These are phyloP conservation scores for Rhabdornis inornatus DNA, from an alignment of 2,113 vertebrate genomes.

Conservation along the genomic window DNA sequence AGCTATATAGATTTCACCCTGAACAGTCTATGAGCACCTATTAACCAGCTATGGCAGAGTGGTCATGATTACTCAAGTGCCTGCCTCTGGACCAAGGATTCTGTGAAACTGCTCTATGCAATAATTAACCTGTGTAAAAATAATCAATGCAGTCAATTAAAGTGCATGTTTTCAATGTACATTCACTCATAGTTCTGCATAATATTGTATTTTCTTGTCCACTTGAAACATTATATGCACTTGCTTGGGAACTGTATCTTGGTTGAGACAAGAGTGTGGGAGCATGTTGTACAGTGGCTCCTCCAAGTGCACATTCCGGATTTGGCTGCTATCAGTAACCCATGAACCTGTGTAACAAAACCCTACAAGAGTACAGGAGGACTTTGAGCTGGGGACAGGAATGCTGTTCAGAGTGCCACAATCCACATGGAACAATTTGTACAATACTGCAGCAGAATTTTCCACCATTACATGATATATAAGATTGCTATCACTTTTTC, in stretches of 20 bases:
- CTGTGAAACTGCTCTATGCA: neutral
- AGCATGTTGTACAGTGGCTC: neutral
- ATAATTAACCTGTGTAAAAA: neutral
- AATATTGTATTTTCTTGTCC: neutral
- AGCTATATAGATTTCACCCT: fast-evolving
- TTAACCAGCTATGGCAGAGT: neutral
- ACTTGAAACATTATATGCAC: neutral
- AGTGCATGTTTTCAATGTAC: neutral
- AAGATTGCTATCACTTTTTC: neutral
- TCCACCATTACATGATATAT: neutral
- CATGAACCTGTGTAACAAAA: neutral
- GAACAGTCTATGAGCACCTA: neutral
- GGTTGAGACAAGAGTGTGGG: neutral
- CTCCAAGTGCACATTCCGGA: neutral
- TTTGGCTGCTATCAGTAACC: neutral
- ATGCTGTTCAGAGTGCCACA: fast-evolving
- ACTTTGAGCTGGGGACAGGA: neutral
- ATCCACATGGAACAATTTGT: neutral
- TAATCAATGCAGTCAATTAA: neutral
- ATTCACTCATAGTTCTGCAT: fast-evolving
- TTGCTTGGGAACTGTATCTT: neutral
- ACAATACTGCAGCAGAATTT: neutral
- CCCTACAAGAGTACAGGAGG: neutral
- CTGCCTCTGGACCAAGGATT: neutral
- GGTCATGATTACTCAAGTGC: neutral